These are phyloP conservation scores for Etia nguti DNA, from an alignment of 2,113 vertebrate genomes.

Conservation along the genomic window DNA sequence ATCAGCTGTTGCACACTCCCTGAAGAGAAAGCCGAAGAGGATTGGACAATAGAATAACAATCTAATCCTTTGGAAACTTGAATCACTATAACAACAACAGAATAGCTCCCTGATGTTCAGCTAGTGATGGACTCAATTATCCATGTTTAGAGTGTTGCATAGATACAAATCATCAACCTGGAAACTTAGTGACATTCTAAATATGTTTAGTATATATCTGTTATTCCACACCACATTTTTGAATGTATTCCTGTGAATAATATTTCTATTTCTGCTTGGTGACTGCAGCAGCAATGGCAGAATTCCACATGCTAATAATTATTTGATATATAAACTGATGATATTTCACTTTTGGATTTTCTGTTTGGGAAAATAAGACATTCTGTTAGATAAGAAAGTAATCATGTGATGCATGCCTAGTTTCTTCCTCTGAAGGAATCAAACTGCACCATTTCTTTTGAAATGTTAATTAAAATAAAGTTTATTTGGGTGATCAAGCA, in stretches of 20 bases:
- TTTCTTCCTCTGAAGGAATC: not conserved
- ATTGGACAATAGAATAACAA: slow-evolving; percentile 16
- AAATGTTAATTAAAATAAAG: not conserved
- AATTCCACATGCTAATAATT: not conserved
- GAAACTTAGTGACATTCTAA: not conserved
- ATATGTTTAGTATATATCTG: not conserved
- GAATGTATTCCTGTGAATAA: not conserved
- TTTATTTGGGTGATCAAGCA: not conserved
- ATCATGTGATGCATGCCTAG: not conserved
- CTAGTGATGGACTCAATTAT: not conserved
- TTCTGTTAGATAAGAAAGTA: not conserved
- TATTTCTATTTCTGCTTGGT: not conserved
- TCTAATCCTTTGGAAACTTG: slow-evolving; percentile 50
- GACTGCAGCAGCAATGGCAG: not conserved
- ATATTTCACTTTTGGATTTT: not conserved
- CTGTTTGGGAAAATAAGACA: not conserved
- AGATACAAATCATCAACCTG: not conserved
- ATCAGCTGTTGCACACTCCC: slow-evolving; percentile 59
- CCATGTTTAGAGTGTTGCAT: slow-evolving; percentile 23
- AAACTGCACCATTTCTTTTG: not conserved
- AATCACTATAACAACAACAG: slow-evolving; percentile 2
- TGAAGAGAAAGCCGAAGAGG: not conserved
- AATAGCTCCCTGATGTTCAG: not conserved
- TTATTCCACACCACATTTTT: not conserved
- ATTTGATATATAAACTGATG: not conserved